phyloP scores from a whole-genome alignment of 2,888 invertebrate genomes.

The Nephrotoma appendiculata region DNA sequence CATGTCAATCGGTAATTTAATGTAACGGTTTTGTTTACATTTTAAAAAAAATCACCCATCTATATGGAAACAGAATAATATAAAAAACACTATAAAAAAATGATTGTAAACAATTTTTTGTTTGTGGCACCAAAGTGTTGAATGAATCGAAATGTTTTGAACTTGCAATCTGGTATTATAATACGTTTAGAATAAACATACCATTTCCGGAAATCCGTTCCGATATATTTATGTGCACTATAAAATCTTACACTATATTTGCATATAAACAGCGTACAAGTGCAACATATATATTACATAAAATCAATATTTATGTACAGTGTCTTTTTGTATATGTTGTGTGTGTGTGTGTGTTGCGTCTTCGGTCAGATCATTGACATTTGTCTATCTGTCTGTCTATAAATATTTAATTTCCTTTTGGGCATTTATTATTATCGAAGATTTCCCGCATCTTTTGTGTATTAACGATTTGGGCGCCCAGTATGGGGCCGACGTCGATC shows the following conservation, averaged over 20 bases:
- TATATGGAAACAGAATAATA: background rate
- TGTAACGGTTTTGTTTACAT: background rate
- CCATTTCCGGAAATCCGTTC: background rate
- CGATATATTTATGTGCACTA: background rate
- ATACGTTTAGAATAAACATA: background rate
- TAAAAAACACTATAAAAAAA: background rate
- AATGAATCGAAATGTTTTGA: background rate
- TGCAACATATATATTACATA: background rate
- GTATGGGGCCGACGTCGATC: background rate
- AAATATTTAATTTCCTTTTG: background rate
- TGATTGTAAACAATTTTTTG: background rate
- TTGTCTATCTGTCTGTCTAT: background rate
- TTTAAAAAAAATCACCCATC: background rate
- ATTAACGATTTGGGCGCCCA: background rate
- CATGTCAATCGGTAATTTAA: background rate
- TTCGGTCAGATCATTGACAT: background rate
- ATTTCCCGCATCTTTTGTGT: background rate
- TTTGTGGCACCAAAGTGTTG: background rate
- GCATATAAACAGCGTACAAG: background rate
- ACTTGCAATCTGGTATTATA: background rate
- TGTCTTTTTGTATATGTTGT: background rate
- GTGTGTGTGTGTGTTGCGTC: background rate
- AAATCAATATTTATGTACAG: background rate
- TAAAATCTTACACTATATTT: background rate
- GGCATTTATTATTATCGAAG: background rate